Base-by-base conservation (phyloP, 1,140 invertebrate species). In the Pristionchus pacificus region DNA sequence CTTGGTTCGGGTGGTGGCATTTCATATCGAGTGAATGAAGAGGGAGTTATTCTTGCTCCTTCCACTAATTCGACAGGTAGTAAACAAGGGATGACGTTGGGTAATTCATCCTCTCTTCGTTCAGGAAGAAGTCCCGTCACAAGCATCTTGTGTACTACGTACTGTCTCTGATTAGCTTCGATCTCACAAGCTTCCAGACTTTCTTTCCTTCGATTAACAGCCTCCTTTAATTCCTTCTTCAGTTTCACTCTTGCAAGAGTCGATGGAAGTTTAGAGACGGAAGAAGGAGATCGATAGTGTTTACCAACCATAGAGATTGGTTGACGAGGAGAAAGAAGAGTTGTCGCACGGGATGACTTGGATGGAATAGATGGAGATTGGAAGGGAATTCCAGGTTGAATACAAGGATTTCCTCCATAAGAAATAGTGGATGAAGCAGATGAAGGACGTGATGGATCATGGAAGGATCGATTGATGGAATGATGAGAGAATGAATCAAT, bases 101-200 rank as follows among this genome's bases (percentile, higher is more conserved):
- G 71, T 33, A 68, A 76, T 25, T 73, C 75, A 49, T 77, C 73
- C 19, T 68, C 65, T 27, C 62, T n/a, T 31, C 55, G 66, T 31
- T 77, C 74, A 2, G 80, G 82, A 15, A 83, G 58, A 6, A 84
- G 57, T 28, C 80, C 80, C 32, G 69, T 82, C 10, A 73, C 61
- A 33, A 83, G 57, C 80, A 81, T 79, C 59, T 69, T 63, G 25
- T 77, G 67, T 60, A 82, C 78, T 1, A 74, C 65, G 62, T 83
- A 83, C 61, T 80, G 75, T 24, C 80, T 67, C 31, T 82, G 82
- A 60, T 83, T 82, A 10, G 80, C 80, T 71, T 82, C 80, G 60
- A 82, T 82, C 59, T 82, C 80, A 72, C 68, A 72, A n/a, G 78
- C 74, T 60, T 82, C 82, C 13, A 79, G 62, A 13, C 27, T 66